These are phyloP conservation scores for Nannoperca obscura DNA, from an alignment of 2,797 vertebrate species.

Conservation along the genomic window DNA sequence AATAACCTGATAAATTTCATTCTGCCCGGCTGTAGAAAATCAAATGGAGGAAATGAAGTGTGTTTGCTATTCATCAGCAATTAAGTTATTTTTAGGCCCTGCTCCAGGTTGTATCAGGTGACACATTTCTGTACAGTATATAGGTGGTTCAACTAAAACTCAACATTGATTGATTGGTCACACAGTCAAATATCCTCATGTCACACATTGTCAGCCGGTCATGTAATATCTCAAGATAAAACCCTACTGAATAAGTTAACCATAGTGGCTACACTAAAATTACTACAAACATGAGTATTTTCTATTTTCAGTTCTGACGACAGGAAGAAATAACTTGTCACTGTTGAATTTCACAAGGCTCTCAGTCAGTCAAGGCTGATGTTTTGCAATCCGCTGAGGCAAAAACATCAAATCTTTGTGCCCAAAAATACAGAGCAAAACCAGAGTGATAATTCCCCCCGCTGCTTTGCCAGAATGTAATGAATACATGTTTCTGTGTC, in stretches of 20 bases:
- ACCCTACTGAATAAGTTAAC: slow-evolving; percentile 1
- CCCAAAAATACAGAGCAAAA: slow-evolving; percentile 39
- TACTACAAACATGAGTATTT: slow-evolving; percentile 7
- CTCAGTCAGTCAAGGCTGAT: slow-evolving; percentile 48
- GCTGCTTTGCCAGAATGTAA: slow-evolving; percentile 31
- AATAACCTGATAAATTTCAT: slow-evolving; percentile 72
- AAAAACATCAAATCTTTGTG: slow-evolving; percentile 38
- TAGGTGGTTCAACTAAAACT: slow-evolving; percentile 4
- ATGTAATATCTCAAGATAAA: slow-evolving; percentile 6
- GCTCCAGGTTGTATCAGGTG: slow-evolving; percentile 51
- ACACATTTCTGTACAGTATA: slow-evolving; percentile 36
- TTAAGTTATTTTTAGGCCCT: slow-evolving; percentile 73
- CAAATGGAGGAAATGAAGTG: slow-evolving; percentile 74
- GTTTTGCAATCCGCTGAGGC: slow-evolving; percentile 42
- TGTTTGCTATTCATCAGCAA: slow-evolving; percentile 73
- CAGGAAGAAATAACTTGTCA: slow-evolving; percentile 24
- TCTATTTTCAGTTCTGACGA: not conserved
- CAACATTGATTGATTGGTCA: not conserved
- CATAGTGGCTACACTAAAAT: slow-evolving; percentile 8
- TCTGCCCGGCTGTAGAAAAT: slow-evolving; percentile 61
- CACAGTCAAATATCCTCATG: slow-evolving; percentile 1
- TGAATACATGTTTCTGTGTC: slow-evolving; percentile 38
- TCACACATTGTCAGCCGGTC: slow-evolving; percentile 6
- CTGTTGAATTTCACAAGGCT: slow-evolving; percentile 29
- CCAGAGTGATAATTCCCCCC: slow-evolving; percentile 38